Evolutionary conservation across 2,797 vertebrate species (phyloP).

Genomic region (Paratrypauchen microcephalus): DNA sequence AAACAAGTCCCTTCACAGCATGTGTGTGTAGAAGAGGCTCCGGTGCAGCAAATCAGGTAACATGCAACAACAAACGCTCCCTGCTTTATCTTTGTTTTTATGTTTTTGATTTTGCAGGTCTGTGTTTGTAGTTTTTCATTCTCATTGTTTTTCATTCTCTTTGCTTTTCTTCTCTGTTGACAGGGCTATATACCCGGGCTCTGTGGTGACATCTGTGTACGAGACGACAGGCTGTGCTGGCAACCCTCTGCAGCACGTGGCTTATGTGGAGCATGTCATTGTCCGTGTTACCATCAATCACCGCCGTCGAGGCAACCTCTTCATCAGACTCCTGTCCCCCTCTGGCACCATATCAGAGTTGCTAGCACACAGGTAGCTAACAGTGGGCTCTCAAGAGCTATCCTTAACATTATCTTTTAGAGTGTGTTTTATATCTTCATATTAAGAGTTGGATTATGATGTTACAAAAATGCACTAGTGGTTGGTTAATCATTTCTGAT

Average conservation of each 20-base stretch:
- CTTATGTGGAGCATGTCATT: conserved; percentile 89
- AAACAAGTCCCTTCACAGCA: conserved; percentile 88
- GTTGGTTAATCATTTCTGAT: conserved; percentile 4
- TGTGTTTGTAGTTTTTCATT: conserved; percentile 17
- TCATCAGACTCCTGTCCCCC: conserved; percentile 89
- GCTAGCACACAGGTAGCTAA: conserved; percentile 86
- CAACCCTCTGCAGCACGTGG: conserved; percentile 81
- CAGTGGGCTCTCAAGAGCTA: background rate
- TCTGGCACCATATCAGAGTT: conserved; percentile 91
- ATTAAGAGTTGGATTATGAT: background rate
- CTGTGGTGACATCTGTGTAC: conserved; percentile 79
- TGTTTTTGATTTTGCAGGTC: conserved; percentile 4
- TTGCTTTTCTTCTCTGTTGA: conserved; percentile 25
- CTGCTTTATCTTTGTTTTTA: conserved; percentile 34
- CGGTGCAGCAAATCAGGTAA: conserved; percentile 88
- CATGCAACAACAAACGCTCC: conserved; percentile 24
- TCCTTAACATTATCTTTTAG: conserved; percentile 14
- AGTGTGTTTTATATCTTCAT: conserved; percentile 1
- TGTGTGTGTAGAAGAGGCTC: conserved; percentile 84
- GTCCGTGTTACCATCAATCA: conserved; percentile 87
- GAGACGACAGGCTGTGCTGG: conserved; percentile 85
- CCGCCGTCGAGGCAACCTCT: conserved; percentile 88
- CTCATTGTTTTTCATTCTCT: conserved; percentile 22
- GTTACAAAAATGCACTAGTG: conserved; percentile 15
- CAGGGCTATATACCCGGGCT: conserved; percentile 86